These are phyloP conservation scores for Echeneis naucrates DNA, from an alignment of 2,797 vertebrate species.

Conservation along the genomic window DNA sequence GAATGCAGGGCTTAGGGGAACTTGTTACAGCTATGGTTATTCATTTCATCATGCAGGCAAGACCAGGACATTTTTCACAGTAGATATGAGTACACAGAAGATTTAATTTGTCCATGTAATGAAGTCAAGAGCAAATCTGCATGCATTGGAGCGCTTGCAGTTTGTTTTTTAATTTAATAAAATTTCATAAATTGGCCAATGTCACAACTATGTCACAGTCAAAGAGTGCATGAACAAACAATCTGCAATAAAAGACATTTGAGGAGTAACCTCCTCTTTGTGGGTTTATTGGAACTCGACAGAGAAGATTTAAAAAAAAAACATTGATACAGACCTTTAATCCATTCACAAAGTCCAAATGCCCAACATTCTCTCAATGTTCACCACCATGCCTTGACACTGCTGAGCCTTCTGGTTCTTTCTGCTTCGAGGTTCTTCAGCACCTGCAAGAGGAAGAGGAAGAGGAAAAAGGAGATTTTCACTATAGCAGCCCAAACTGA, in stretches of 20 bases:
- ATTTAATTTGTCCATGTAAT: constrained; percentile 55
- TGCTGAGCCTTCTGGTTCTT: constrained; percentile 35
- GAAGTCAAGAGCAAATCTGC: constrained; percentile 53
- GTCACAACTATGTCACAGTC: neutral
- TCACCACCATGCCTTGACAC: constrained; percentile 24
- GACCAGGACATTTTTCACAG: constrained; percentile 26
- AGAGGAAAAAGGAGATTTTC: constrained; percentile 7
- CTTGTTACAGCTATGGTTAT: constrained; percentile 35
- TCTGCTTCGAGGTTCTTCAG: constrained; percentile 19
- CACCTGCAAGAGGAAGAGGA: constrained; percentile 59
- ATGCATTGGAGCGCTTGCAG: constrained; percentile 12
- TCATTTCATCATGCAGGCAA: constrained; percentile 52
- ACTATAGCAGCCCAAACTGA: neutral
- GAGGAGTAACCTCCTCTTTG: neutral
- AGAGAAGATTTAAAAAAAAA: neutral
- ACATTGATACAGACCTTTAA: constrained; percentile 76
- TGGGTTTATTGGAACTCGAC: neutral
- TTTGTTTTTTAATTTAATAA: constrained; percentile 25
- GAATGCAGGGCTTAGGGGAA: constrained; percentile 27
- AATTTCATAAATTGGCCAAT: neutral
- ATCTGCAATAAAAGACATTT: neutral
- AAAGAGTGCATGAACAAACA: constrained; percentile 9
- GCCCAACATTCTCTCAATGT: constrained; percentile 65
- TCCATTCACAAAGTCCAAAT: constrained; percentile 80
- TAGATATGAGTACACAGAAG: constrained; percentile 7